Percentiles rank a stretch among this genome's conserved stretches.
phyloP scores from a whole-genome alignment of 2,797 vertebrate species.

The Aphelocoma californica region DNA sequence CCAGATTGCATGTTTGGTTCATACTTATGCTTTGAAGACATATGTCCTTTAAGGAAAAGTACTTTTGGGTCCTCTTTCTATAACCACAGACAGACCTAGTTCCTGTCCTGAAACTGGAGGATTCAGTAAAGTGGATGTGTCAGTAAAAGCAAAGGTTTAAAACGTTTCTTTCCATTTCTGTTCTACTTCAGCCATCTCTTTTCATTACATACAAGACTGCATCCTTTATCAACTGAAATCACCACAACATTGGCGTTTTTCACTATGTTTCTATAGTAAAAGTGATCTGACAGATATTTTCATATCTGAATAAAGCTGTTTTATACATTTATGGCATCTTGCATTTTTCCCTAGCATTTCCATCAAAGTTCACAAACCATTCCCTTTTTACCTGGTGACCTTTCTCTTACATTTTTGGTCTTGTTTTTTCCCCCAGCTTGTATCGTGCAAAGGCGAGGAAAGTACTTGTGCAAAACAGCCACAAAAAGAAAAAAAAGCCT shows the following conservation, averaged over 20 bases:
- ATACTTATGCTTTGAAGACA: background rate
- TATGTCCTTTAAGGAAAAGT: background rate
- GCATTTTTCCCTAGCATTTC: background rate
- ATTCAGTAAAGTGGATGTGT: background rate
- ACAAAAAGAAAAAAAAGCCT: no score
- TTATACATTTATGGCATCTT: background rate
- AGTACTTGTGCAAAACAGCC: background rate
- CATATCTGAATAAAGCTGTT: background rate
- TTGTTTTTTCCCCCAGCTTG: background rate
- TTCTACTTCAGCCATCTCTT: background rate
- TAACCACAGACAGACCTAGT: background rate
- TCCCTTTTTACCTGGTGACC: background rate
- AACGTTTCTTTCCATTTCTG: background rate
- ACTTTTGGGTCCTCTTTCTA: background rate
- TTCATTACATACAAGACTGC: background rate
- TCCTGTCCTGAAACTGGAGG: background rate
- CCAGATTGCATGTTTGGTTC: background rate
- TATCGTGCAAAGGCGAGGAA: background rate
- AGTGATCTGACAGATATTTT: background rate
- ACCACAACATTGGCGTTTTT: background rate
- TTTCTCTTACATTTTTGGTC: background rate
- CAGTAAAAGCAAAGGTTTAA: background rate
- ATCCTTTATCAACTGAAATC: background rate
- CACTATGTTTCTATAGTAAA: background rate
- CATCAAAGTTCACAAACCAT: background rate